Conservation (phyloP, 2,113 vertebrate species). For the Furnarius figulus region DNA sequence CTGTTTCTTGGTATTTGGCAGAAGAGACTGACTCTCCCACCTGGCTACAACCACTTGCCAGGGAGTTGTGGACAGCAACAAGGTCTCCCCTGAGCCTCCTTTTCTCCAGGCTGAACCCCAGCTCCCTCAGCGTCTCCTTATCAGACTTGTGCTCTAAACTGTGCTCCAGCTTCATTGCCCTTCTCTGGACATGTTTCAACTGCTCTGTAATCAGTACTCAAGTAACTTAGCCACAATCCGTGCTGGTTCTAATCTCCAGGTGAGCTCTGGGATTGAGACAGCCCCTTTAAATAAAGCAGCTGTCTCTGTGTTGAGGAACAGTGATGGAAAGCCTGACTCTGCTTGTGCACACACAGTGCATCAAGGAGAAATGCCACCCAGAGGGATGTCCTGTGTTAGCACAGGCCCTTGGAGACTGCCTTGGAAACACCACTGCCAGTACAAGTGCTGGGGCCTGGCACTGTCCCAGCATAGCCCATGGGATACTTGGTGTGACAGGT, state of each 20-base stretch:
- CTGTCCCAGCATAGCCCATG: not conserved
- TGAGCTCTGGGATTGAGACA: not conserved
- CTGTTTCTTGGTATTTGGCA: not conserved
- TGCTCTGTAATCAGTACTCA: not conserved
- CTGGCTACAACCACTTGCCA: not conserved
- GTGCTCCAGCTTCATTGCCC: rapidly evolving
- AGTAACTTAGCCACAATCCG: not conserved
- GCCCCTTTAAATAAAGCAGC: not conserved
- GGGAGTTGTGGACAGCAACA: not conserved
- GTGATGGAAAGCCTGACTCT: not conserved
- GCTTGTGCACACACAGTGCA: rapidly evolving
- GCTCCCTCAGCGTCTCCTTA: not conserved
- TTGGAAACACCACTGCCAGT: not conserved
- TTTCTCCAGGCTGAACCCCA: not conserved
- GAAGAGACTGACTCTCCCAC: not conserved
- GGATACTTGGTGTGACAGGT: not conserved
- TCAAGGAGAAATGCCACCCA: not conserved
- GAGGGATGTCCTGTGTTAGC: not conserved
- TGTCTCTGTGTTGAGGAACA: not conserved
- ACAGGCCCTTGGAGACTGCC: not conserved
- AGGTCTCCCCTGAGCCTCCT: not conserved
- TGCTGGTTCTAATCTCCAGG: not conserved
- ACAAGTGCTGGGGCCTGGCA: not conserved
- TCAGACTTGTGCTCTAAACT: not conserved
- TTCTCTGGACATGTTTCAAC: not conserved